These are phyloP conservation scores for Xiphorhynchus erythropygius DNA, from an alignment of 2,797 vertebrate genomes.

Conservation along the genomic window DNA sequence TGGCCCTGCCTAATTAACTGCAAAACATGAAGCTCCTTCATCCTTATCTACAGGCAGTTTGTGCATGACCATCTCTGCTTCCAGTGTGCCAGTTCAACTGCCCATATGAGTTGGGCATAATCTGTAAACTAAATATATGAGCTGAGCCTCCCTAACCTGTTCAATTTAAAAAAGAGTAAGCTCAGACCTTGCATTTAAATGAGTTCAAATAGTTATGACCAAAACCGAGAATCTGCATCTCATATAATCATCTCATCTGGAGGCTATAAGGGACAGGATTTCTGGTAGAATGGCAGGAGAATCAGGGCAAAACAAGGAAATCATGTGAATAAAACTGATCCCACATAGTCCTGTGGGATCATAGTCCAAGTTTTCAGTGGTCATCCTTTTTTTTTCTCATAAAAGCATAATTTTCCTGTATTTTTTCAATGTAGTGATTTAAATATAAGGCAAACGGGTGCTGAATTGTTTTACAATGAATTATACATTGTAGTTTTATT, in stretches of 20 bases:
- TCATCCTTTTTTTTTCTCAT: background rate
- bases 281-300: background rate
- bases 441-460: background rate
- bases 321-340: background rate
- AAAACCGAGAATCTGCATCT: background rate
- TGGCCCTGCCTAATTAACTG: slow-evolving; percentile 12
- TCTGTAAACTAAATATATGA: background rate
- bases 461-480: background rate
- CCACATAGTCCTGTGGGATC: background rate
- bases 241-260: background rate
- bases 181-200: background rate
- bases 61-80: background rate
- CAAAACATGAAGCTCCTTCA: slow-evolving; percentile 15
- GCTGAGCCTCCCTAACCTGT: background rate
- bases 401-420: background rate
- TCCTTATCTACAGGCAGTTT: background rate
- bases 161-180: background rate
- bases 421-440: background rate
- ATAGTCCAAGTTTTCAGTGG: background rate
- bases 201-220: background rate
- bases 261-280: background rate
- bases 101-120: background rate
- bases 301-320: background rate
- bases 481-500: background rate
- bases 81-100: background rate